A percentile compares a stretch with the other conserved stretches of the same genome.
Conservation (phyloP, 1,140 invertebrate genomes). For the Luehdorfia chinensis region DNA sequence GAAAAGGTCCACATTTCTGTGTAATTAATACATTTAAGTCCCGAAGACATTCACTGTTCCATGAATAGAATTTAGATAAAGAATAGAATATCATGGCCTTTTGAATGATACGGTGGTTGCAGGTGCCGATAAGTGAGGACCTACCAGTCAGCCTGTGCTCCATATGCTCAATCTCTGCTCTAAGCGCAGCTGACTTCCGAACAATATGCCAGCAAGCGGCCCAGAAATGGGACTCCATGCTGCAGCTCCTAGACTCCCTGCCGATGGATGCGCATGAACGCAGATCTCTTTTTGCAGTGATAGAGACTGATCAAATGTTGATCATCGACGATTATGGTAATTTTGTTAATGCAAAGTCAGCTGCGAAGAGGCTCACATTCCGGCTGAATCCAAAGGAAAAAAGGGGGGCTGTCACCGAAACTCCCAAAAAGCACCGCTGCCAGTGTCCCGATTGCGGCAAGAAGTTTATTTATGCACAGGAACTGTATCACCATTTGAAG, state of each 20-base stretch:
- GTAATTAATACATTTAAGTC: too few species aligned
- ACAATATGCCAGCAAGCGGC: slow-evolving; percentile 34
- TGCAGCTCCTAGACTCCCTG: slow-evolving; percentile 33
- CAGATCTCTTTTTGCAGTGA: slow-evolving; percentile 28
- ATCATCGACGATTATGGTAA: slow-evolving; percentile 23
- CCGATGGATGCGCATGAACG: slow-evolving; percentile 19
- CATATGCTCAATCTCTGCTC: slow-evolving; percentile 35
- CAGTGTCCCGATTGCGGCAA: slow-evolving; percentile 50
- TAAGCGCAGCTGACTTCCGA: slow-evolving; percentile 46
- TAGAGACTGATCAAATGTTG: slow-evolving; percentile 32
- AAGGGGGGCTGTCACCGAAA: not conserved
- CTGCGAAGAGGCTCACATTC: slow-evolving; percentile 1
- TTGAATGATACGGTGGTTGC: slow-evolving; percentile 57
- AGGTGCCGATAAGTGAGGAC: slow-evolving; percentile 45
- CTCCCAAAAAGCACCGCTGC: slow-evolving; percentile 16
- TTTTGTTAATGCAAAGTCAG: slow-evolving; percentile 3
- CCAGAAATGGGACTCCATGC: slow-evolving; percentile 37
- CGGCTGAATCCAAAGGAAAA: slow-evolving; percentile 14
- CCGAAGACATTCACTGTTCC: too few species aligned
- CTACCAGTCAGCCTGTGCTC: slow-evolving; percentile 49
- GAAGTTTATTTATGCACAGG: slow-evolving; percentile 36
- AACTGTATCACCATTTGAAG: slow-evolving; percentile 49
- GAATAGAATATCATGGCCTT: slow-evolving; percentile 30
- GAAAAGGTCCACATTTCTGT: too few species aligned
- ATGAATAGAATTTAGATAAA: not conserved